A percentile compares a stretch with the other conserved stretches of the same genome.
phyloP scores from a whole-genome alignment of 2,797 vertebrate species.

The Heliangelus exortis region DNA sequence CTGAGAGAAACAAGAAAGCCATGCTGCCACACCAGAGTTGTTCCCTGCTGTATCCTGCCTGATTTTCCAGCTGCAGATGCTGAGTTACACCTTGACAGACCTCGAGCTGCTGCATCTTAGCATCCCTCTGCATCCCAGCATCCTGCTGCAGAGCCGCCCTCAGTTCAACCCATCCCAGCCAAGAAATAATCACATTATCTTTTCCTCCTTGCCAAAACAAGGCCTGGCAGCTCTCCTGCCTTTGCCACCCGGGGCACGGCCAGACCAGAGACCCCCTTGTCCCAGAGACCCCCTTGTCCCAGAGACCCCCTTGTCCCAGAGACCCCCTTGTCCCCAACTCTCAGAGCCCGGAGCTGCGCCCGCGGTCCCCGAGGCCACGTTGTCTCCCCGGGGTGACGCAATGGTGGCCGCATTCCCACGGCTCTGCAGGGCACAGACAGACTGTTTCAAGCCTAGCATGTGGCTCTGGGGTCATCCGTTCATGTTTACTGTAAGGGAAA shows the following conservation, averaged over 20 bases:
- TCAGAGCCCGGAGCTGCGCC: not conserved
- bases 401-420: conserved; percentile 6
- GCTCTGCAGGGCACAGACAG: not conserved
- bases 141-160: rapidly evolving
- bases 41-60: not conserved
- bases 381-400: not conserved
- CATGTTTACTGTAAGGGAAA: conserved; percentile 47
- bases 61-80: not conserved
- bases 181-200: not conserved
- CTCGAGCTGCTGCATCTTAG: not conserved
- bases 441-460: not conserved
- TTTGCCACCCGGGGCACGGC: not conserved
- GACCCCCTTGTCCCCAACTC: not conserved
- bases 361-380: not conserved
- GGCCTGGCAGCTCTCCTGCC: not conserved
- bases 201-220: not conserved
- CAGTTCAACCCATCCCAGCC: not conserved
- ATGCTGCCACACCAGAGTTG: rapidly evolving
- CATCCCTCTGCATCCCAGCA: not conserved
- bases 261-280: not conserved
- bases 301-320: too few species aligned
- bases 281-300: too few species aligned
- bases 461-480: conserved; percentile 30
- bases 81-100: not conserved
- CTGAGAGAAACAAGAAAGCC: not conserved